Evolutionary conservation across 2,888 invertebrate genomes (phyloP).

Genomic region (Shargacucullia verbasci): DNA sequence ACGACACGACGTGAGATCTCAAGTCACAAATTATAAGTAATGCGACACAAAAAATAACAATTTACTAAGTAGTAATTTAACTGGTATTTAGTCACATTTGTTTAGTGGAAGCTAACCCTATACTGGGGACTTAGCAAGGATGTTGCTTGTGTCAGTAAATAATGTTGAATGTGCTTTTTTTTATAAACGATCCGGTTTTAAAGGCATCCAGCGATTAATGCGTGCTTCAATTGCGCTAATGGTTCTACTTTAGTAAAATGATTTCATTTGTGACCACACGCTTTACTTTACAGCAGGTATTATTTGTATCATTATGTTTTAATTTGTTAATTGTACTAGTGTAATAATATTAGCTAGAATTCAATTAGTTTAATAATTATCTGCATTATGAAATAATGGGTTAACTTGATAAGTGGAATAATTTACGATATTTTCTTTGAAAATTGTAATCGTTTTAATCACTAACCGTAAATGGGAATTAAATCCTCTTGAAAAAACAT

Average conservation of each 20-base stretch:
- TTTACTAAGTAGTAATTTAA: neutral
- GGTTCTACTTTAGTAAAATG: slow-evolving; percentile 5
- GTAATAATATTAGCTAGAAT: too few species aligned
- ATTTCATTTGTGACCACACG: slow-evolving; percentile 20
- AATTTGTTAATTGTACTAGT: slow-evolving; percentile 19
- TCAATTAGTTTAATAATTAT: too few species aligned
- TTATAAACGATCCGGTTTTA: slow-evolving; percentile 8
- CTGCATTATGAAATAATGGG: too few species aligned
- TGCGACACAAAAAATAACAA: neutral
- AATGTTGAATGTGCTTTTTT: neutral
- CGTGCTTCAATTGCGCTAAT: slow-evolving; percentile 38
- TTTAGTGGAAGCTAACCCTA: neutral
- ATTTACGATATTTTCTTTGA: too few species aligned
- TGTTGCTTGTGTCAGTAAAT: neutral
- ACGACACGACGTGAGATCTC: too few species aligned
- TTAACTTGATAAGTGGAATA: too few species aligned
- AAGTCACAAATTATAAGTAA: too few species aligned
- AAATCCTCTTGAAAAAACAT: too few species aligned
- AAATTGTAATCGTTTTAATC: too few species aligned
- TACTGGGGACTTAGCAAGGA: neutral
- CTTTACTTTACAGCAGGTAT: slow-evolving; percentile 4
- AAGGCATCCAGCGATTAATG: slow-evolving; percentile 12
- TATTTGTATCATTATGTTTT: slow-evolving; percentile 21
- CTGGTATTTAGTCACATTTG: neutral
- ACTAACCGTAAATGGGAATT: too few species aligned